Conservation (phyloP, 1,140 invertebrate species). For the Harlomillsia oculata region DNA sequence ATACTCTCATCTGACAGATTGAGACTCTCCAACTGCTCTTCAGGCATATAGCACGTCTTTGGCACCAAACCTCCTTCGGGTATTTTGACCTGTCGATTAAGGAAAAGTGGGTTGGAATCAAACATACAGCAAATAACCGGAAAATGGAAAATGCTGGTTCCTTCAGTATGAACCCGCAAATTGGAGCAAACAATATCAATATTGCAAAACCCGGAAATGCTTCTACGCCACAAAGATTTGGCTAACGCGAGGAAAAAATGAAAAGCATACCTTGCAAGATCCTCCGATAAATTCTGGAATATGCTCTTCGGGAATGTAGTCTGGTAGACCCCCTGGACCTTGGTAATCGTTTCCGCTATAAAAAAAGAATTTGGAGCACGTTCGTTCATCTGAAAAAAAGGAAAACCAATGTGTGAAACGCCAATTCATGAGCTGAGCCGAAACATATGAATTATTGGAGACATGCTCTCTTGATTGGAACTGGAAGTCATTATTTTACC, state of each 20-base stretch:
- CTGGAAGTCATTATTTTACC: slow-evolving; percentile 51
- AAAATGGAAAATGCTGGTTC: too few species aligned
- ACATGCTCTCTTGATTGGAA: too few species aligned
- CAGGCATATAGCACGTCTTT: slow-evolving; percentile 73
- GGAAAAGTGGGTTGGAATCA: too few species aligned
- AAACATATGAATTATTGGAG: slow-evolving; percentile 10
- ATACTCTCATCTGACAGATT: slow-evolving; percentile 58
- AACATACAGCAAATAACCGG: too few species aligned
- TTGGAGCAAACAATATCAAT: too few species aligned
- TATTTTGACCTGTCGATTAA: slow-evolving; percentile 61
- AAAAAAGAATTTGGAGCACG: slow-evolving; percentile 86
- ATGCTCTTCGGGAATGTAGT: slow-evolving; percentile 75
- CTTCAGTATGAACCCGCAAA: too few species aligned
- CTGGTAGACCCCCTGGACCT: slow-evolving; percentile 61
- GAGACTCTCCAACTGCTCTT: slow-evolving; percentile 50
- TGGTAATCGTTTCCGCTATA: slow-evolving; percentile 73
- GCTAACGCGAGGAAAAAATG: too few species aligned
- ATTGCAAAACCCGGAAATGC: too few species aligned
- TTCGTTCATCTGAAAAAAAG: slow-evolving; percentile 71
- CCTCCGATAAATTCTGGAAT: slow-evolving; percentile 89
- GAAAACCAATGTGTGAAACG: slow-evolving; percentile 26
- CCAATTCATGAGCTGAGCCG: too few species aligned
- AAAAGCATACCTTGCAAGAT: slow-evolving; percentile 68
- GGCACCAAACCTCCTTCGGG: slow-evolving; percentile 80
- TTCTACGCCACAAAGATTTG: too few species aligned